Evolutionary conservation across 2,888 invertebrate genomes (phyloP).

Genomic region (Xanthorhoe spadicearia): DNA sequence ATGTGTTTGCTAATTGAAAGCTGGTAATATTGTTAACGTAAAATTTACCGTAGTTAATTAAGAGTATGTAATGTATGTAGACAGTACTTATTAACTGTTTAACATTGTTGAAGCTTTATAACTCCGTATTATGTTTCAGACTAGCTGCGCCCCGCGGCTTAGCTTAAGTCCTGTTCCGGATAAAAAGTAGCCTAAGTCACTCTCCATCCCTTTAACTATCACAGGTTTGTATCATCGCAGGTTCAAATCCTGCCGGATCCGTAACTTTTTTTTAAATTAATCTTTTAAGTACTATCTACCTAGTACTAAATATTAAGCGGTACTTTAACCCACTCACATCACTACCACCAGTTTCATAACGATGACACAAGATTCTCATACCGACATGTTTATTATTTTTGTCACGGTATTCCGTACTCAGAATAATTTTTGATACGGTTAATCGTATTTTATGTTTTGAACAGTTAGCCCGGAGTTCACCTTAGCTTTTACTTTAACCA

Average conservation of each 20-base stretch:
- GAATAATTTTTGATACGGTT: slow-evolving; percentile 42
- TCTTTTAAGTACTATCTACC: no score
- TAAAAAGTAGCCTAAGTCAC: no score
- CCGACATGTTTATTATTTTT: slow-evolving; percentile 41
- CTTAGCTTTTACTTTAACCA: background rate
- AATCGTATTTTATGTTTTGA: slow-evolving; percentile 39
- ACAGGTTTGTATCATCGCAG: no score
- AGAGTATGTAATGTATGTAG: background rate
- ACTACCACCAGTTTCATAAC: background rate
- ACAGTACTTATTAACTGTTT: background rate
- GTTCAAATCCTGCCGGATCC: no score
- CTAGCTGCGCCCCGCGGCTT: no score
- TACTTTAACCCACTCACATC: background rate
- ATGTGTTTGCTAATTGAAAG: background rate
- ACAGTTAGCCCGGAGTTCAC: slow-evolving; percentile 35
- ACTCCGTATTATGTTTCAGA: background rate
- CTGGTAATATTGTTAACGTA: background rate
- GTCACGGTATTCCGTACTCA: slow-evolving; percentile 37
- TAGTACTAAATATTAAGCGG: background rate
- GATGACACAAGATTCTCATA: slow-evolving; percentile 27
- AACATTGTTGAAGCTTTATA: background rate
- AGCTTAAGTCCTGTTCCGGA: no score
- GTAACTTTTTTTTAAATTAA: no score
- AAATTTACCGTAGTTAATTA: background rate
- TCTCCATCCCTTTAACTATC: no score